Percentiles rank a stretch among this genome's conserved stretches.
Evolutionary conservation across 2,888 invertebrate species (phyloP).

Genomic region (Leptopilina myrica): DNA sequence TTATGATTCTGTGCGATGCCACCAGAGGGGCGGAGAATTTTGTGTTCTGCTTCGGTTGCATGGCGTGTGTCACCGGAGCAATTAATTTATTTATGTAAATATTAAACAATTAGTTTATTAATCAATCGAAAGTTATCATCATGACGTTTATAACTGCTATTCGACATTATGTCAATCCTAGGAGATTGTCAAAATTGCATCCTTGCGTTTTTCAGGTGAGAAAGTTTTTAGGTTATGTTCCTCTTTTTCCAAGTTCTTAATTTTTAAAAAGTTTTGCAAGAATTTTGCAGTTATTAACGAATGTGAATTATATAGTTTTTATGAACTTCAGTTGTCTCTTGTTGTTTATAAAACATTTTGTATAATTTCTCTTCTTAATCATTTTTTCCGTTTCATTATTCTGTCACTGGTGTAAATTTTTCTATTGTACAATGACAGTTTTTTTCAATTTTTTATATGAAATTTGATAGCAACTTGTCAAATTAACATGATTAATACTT

Average conservation of each 20-base stretch:
- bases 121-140: neutral
- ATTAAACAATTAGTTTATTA: neutral
- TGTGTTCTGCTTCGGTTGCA: neutral
- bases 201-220: slow-evolving; percentile 14
- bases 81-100: neutral
- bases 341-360: too few relatives aligned
- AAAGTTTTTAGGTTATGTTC: neutral
- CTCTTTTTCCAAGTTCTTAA: neutral
- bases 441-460: too few relatives aligned
- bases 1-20: too few relatives aligned
- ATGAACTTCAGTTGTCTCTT: too few relatives aligned
- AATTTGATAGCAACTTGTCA: too few relatives aligned
- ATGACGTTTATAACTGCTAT: slow-evolving; percentile 30
- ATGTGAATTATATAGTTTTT: neutral
- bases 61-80: neutral
- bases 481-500: too few relatives aligned
- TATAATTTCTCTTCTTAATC: too few relatives aligned
- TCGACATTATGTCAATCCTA: slow-evolving; percentile 4
- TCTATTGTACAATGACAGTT: too few relatives aligned
- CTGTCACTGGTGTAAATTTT: too few relatives aligned
- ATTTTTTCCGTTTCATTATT: too few relatives aligned
- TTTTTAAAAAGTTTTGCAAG: too few relatives aligned
- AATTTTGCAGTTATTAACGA: neutral
- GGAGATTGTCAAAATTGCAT: slow-evolving; percentile 30
- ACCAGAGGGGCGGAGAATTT: neutral